Percentiles rank a stretch among this genome's conserved stretches.
phyloP scores from a whole-genome alignment of 2,888 invertebrate species.

The Ceramica pisi region DNA sequence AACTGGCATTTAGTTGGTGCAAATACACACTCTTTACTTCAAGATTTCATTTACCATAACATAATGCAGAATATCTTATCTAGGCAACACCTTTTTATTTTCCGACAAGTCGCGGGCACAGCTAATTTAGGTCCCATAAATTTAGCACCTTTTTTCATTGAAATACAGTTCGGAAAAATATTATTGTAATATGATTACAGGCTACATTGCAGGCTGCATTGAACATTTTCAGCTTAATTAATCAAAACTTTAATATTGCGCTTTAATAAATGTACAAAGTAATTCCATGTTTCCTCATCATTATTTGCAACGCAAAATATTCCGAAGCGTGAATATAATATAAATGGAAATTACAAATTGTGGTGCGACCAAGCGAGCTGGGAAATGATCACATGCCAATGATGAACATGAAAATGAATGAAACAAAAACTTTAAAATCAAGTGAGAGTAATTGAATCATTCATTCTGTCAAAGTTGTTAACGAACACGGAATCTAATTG shows the following conservation, averaged over 20 bases:
- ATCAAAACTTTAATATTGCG: slow-evolving; percentile 16
- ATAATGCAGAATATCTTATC: too few species aligned
- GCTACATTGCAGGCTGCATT: slow-evolving; percentile 23
- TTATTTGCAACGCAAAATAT: slow-evolving; percentile 37
- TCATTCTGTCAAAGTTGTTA: slow-evolving; percentile 62
- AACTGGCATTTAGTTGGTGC: too few species aligned
- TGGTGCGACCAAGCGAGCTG: background rate
- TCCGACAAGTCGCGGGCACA: background rate
- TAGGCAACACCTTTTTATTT: too few species aligned
- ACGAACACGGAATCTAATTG: slow-evolving; percentile 68
- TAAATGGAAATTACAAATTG: slow-evolving; percentile 39
- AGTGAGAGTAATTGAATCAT: slow-evolving; percentile 60
- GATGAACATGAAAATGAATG: slow-evolving; percentile 19
- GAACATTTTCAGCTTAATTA: slow-evolving; percentile 24
- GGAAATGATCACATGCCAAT: too few species aligned
- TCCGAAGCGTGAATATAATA: slow-evolving; percentile 26
- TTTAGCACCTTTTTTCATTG: background rate
- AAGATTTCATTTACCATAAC: too few species aligned
- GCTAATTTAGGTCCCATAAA: background rate
- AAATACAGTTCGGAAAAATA: background rate
- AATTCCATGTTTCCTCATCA: slow-evolving; percentile 32
- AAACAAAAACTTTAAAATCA: slow-evolving; percentile 48
- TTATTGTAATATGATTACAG: background rate
- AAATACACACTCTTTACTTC: too few species aligned
- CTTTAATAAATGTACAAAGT: slow-evolving; percentile 36